Evolutionary conservation across 2,888 invertebrate genomes (phyloP).

Genomic region (Orgyia antiqua): DNA sequence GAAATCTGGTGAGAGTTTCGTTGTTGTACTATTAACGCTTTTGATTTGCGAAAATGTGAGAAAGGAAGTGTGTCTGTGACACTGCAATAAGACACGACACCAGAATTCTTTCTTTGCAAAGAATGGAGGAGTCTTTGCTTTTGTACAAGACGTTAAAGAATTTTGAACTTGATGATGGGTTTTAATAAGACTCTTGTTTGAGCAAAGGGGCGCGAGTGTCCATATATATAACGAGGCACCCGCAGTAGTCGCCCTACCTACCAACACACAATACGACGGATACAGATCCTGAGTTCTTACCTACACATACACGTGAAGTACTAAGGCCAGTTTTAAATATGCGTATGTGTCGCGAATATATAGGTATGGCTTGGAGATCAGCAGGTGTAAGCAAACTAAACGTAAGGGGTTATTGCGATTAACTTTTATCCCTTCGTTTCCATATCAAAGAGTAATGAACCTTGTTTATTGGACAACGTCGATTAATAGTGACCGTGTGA

Average conservation of each 20-base stretch:
- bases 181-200: conserved; percentile 67
- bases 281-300: conserved; percentile 73
- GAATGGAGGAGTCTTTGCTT: conserved; percentile 53
- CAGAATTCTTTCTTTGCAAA: conserved; percentile 57
- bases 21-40: conserved; percentile 58
- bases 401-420: conserved; percentile 76
- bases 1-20: conserved; percentile 62
- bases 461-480: conserved; percentile 66
- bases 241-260: conserved; percentile 71
- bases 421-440: conserved; percentile 77
- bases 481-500: conserved; percentile 70
- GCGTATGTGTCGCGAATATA: conserved; percentile 72
- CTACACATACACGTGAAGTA: conserved; percentile 66
- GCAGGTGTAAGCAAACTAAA: conserved; percentile 76
- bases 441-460: conserved; percentile 78
- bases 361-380: conserved; percentile 77
- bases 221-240: conserved; percentile 60
- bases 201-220: conserved; percentile 61
- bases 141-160: conserved; percentile 38
- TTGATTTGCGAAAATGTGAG: conserved; percentile 75
- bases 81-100: conserved; percentile 59
- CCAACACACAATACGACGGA: conserved; percentile 75
- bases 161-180: conserved; percentile 51
- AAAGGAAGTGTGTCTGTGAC: conserved; percentile 73
- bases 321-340: conserved; percentile 72